Evolutionary conservation across 2,797 vertebrate genomes (phyloP), one percentile per base, ranked within the genome.

Genomic region (Otus scops): DNA sequence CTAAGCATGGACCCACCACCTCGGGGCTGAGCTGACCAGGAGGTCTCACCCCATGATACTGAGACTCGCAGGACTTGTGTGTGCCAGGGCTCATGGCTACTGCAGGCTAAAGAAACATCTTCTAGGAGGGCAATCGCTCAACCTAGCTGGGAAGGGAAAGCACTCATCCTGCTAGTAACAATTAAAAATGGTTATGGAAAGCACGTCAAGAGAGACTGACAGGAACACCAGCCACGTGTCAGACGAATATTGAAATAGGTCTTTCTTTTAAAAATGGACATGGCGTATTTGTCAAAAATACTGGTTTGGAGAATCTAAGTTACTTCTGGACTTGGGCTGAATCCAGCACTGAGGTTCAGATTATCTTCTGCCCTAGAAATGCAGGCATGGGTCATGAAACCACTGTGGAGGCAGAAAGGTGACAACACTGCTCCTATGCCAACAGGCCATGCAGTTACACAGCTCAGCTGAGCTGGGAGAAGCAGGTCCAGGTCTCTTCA

Each of bases 101-200:
- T 20, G 41, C 15, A 28, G 59, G 64, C 56, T 73, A 34, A 47
- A 54, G 50, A 86, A 70, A 50, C 2, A 12, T n/a, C 45, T 81
- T 34, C 38, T 79, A 11, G 0, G 2, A 64, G 32, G 34, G 45
- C 26, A 54, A 54, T 19, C 0, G 0, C 32, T 54, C 41, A 51
- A 45, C 23, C 20, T 30, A 67, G 54, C 19, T 71, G 26, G 47
- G 53, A 88, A 71, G 38, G 18, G 19, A 85, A 91, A 59, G 56
- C 43, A 45, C 15, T 56, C 61, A 32, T 73, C 68, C 79, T 88
- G 41, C 41, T 50, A 32, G 9, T 6, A 88, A 75, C 1, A 1
- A 82, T 43, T 75, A 30, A 57, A 64, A 85, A 47, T 34, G 56
- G 6, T 64, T 57, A 68, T 0, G 0, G 73, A 59, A 68, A 78